Evolutionary conservation across 2,888 invertebrate genomes (phyloP), one percentile per base, ranked within the genome.

Genomic region (Hydriomena furcata): DNA sequence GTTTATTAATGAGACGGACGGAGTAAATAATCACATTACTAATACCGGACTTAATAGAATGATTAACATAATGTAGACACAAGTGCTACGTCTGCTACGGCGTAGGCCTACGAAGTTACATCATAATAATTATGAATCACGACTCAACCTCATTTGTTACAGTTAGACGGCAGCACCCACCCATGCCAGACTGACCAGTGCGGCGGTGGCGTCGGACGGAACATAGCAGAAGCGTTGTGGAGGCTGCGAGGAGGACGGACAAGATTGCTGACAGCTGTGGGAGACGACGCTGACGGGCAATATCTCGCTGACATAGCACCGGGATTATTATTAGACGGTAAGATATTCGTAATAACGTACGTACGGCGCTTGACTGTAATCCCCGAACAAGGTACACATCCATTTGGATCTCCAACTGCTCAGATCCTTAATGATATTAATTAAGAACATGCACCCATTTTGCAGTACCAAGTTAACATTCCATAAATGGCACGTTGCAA

Each of bases 131-230:
- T 8, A 5, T 1, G 32, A 25, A 8, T 7, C 25, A 25, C 2
- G 1, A 1, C 2, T 25, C 6, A 1, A 24, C 2, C 2, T 10
- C 2, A 1, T 21, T 38, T 34, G 11, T 91, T 92, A 28, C 90
- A 96, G 94, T 71, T 95, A 41, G 94, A 97, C 71, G 97, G 97
- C 20, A 93, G 95, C 53, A 96, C 96, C 0, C 94, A 96, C 73
- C 79, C 84, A 0, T 94, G 95, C 13, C 79, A 82, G 49, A 92
- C 94, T 23, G 86, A 91, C 34, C 92, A 93, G 66, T 92, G 92
- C 47, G 93, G 93, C 5, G 99, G 99, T 7, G 99, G 99, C 7
- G 99, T 99, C 0, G 99, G 94, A 0, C 92, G 98, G 40, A 99
- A 99, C 80, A 92, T 99, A 43, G 96, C 97, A 1, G 97, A 98